Percentiles rank a stretch among this genome's conserved stretches.
phyloP scores from a whole-genome alignment of 2,888 invertebrate species.

The Anthrax anthrax region DNA sequence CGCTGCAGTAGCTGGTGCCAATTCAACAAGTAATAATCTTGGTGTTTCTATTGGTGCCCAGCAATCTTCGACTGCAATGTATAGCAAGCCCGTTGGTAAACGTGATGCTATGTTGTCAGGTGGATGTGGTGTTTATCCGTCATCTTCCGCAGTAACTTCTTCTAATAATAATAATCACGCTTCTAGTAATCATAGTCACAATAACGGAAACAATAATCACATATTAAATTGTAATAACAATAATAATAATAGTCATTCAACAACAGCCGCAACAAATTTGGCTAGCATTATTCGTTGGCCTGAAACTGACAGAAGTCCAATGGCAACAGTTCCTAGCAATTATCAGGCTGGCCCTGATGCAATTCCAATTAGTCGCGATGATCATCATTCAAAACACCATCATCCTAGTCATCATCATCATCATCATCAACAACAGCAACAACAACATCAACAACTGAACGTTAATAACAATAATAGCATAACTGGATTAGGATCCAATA shows the following conservation, averaged over 20 bases:
- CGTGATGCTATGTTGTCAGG: constrained; percentile 36
- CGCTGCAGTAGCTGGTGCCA: background rate
- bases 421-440: constrained; percentile 7
- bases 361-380: constrained; percentile 9
- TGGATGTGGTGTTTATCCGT: constrained; percentile 18
- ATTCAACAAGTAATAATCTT: constrained; percentile 2
- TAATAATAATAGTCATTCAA: constrained; percentile 5
- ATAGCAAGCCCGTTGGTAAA: constrained; percentile 24
- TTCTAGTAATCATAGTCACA: constrained; percentile 4
- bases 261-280: constrained; percentile 14
- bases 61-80: constrained; percentile 11
- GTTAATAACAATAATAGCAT: background rate
- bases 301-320: constrained; percentile 31
- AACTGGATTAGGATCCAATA: background rate
- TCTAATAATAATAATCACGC: background rate
- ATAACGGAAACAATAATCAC: constrained; percentile 4
- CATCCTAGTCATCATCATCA: background rate
- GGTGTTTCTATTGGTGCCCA: background rate
- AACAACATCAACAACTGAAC: constrained; percentile 9
- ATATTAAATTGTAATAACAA: constrained; percentile 5
- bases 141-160: background rate
- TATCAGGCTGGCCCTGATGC: constrained; percentile 35
- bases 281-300: constrained; percentile 17
- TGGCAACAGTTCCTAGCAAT: constrained; percentile 36
- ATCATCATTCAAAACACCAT: constrained; percentile 5